Conservation (phyloP, 2,113 vertebrate species). For the Protomyctophum bolini region DNA sequence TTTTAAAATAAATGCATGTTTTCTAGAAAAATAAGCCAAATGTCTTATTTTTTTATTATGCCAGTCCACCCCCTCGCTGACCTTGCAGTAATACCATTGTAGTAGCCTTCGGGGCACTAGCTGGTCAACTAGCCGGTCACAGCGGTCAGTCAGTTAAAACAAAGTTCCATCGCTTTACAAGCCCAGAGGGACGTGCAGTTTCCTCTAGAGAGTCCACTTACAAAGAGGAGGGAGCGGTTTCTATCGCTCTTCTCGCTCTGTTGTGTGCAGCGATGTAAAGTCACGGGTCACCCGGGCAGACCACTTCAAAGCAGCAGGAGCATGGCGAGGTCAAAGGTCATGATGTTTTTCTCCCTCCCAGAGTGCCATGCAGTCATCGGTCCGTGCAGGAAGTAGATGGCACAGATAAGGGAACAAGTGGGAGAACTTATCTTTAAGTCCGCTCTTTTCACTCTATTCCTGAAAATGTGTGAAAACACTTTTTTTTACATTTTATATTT, state of each 20-base stretch:
- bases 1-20: too few relatives aligned
- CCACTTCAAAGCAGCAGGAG: conserved; percentile 57
- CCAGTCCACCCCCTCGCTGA: conserved; percentile 28
- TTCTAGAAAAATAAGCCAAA: neutral
- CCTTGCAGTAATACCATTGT: neutral
- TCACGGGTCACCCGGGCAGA: conserved; percentile 11
- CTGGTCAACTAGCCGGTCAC: conserved; percentile 8
- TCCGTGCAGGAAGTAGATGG: conserved; percentile 41
- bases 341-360: conserved; percentile 47
- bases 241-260: conserved; percentile 27
- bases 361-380: conserved; percentile 35
- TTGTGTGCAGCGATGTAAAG: conserved; percentile 41
- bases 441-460: neutral
- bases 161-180: conserved; percentile 35
- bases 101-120: conserved; percentile 12
- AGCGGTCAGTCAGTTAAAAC: conserved; percentile 30
- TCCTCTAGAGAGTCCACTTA: conserved; percentile 38
- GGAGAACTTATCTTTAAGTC: neutral
- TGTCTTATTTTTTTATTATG: conserved; percentile 9
- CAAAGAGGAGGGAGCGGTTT: conserved; percentile 41
- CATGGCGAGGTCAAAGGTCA: conserved; percentile 44
- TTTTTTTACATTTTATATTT: neutral
- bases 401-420: conserved; percentile 10
- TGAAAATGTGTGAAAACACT: neutral
- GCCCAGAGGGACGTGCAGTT: conserved; percentile 28